These are phyloP conservation scores for Platycnemis pennipes DNA, from an alignment of 2,888 invertebrate species.

Conservation along the genomic window DNA sequence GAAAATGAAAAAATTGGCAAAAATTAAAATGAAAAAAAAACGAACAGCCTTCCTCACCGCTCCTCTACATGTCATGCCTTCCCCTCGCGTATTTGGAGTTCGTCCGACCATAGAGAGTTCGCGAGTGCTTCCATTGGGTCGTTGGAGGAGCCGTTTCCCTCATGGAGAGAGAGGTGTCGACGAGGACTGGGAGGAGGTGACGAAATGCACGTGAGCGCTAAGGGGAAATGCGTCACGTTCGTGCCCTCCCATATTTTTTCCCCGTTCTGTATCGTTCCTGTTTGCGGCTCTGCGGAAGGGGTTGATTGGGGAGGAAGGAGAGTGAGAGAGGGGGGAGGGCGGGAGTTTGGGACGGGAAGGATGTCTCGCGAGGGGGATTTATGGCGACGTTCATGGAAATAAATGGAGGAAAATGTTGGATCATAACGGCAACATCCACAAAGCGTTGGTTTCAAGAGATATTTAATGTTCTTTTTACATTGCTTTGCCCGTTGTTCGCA, in stretches of 20 bases:
- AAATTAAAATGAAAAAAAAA: background rate
- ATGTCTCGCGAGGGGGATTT: background rate
- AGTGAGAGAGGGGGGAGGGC: background rate
- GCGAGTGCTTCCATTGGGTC: background rate
- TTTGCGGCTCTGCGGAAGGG: background rate
- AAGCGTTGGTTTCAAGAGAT: too few species aligned
- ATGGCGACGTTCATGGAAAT: background rate
- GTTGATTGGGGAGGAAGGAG: background rate
- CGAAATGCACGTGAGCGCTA: background rate
- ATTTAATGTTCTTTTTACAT: too few species aligned
- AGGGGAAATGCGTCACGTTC: conserved; percentile 12
- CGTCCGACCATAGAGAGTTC: background rate
- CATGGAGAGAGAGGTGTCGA: background rate
- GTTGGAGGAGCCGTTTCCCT: background rate
- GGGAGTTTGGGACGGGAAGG: background rate
- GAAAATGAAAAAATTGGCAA: background rate
- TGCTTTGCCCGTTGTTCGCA: too few species aligned
- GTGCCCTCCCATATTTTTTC: background rate
- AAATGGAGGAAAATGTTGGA: background rate
- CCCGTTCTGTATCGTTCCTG: background rate
- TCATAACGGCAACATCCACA: too few species aligned
- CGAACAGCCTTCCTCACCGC: background rate
- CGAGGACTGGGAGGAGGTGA: background rate
- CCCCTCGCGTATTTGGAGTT: background rate
- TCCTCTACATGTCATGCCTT: background rate